These are phyloP conservation scores for Benitochromis conjunctus DNA, from an alignment of 2,113 vertebrate species.

Conservation along the genomic window DNA sequence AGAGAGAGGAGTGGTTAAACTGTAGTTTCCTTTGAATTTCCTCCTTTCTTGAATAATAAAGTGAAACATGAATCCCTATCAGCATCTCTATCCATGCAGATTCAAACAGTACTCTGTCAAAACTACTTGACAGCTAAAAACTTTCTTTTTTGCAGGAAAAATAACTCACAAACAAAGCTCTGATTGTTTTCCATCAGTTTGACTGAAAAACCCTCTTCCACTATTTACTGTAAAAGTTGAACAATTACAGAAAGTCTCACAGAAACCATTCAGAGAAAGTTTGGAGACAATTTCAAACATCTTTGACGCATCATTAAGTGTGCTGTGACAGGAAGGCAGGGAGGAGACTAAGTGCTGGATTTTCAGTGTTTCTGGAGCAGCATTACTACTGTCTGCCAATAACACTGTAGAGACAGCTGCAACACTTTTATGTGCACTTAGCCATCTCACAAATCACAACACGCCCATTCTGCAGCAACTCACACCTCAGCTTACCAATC, in stretches of 20 bases:
- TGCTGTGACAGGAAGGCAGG: neutral
- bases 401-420: neutral
- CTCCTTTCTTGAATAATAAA: neutral
- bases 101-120: neutral
- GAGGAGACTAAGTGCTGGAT: neutral
- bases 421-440: neutral
- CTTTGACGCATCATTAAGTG: neutral
- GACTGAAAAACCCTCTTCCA: neutral
- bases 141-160: fast-evolving
- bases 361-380: neutral
- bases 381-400: neutral
- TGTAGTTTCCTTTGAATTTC: neutral
- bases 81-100: neutral
- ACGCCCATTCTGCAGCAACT: neutral
- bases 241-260: neutral
- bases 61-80: neutral
- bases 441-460: neutral
- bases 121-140: neutral
- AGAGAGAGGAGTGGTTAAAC: neutral
- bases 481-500: neutral
- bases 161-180: neutral
- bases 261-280: neutral
- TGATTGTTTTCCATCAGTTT: neutral
- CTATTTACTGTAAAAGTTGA: neutral
- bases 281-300: neutral